These are phyloP conservation scores for Mimas tiliae DNA, from an alignment of 2,888 invertebrate species.

Conservation along the genomic window DNA sequence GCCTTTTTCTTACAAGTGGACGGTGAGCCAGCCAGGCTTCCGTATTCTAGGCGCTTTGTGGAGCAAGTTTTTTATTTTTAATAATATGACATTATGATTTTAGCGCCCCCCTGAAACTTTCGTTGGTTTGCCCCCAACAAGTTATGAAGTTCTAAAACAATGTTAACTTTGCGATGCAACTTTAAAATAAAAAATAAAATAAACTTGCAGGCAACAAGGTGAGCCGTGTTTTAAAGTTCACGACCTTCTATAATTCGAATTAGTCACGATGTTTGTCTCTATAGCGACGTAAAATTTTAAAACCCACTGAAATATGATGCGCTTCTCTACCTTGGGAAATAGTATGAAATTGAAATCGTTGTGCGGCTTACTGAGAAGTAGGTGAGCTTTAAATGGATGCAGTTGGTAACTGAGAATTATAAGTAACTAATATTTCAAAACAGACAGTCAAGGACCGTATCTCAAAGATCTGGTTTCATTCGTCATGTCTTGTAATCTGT, in stretches of 20 bases:
- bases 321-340: conserved; percentile 38
- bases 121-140: too few relatives aligned
- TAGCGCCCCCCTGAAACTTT: too few relatives aligned
- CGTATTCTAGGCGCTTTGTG: too few relatives aligned
- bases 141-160: too few relatives aligned
- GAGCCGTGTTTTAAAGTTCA: conserved; percentile 68
- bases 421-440: conserved; percentile 46
- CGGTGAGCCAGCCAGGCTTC: too few relatives aligned
- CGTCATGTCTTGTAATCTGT: conserved; percentile 2
- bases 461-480: conserved; percentile 31
- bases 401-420: conserved; percentile 41
- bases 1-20: too few relatives aligned
- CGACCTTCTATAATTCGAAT: conserved; percentile 55
- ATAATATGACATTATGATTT: too few relatives aligned
- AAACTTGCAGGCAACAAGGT: conserved; percentile 55
- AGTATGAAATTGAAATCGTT: conserved; percentile 40
- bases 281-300: conserved; percentile 25
- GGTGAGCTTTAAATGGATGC: conserved; percentile 55
- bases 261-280: conserved; percentile 57
- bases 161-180: conserved; percentile 28
- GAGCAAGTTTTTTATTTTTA: too few relatives aligned
- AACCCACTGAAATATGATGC: conserved; percentile 26
- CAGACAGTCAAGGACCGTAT: conserved; percentile 51
- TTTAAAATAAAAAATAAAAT: conserved; percentile 40
- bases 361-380: conserved; percentile 54